These are phyloP conservation scores for Nannobrachium achirus DNA, from an alignment of 2,113 vertebrate genomes.

Conservation along the genomic window DNA sequence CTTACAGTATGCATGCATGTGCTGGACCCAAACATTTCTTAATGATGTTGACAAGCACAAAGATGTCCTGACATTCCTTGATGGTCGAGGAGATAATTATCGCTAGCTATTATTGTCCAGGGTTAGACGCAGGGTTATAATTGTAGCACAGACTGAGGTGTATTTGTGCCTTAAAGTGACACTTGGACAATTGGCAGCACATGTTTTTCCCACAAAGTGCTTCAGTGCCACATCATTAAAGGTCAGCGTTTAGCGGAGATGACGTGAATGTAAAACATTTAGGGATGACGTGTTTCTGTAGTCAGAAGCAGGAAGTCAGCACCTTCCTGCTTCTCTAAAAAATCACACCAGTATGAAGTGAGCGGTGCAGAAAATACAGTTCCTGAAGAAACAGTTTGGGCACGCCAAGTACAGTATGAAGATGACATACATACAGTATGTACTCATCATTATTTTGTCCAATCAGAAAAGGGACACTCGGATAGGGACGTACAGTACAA, in stretches of 20 bases:
- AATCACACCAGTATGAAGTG: no score
- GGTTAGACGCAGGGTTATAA: background rate
- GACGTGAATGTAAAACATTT: background rate
- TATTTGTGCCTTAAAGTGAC: conserved; percentile 66
- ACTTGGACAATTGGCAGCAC: conserved; percentile 43
- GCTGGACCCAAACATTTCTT: background rate
- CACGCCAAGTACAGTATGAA: no score
- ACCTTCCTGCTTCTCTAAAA: background rate
- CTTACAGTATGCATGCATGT: no score
- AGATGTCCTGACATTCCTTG: background rate
- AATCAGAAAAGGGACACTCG: no score
- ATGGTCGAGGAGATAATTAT: no score
- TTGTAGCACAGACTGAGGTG: conserved; percentile 6
- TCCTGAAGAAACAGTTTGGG: no score
- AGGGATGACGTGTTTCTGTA: background rate
- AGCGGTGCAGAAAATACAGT: no score
- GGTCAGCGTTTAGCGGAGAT: background rate
- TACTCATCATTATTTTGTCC: no score
- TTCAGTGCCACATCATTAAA: background rate
- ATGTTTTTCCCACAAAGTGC: conserved; percentile 36
- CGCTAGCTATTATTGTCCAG: background rate
- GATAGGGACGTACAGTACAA: no score
- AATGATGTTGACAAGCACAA: background rate
- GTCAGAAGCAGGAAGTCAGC: no score
- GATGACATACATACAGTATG: no score